Evolutionary conservation across 2,113 vertebrate genomes (phyloP).

Genomic region (Chaetura pelagica): DNA sequence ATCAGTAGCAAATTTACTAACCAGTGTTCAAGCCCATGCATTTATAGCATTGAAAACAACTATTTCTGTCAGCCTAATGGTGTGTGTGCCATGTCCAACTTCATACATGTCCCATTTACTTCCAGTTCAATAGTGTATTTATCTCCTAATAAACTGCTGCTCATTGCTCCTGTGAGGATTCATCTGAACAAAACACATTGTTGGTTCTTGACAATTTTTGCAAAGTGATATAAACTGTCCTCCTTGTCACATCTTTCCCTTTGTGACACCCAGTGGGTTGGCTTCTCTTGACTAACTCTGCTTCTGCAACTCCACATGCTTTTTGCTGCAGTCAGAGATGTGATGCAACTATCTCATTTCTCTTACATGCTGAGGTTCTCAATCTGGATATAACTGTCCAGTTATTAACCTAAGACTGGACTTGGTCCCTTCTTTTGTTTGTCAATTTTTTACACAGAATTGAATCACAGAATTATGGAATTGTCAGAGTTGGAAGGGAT

Average conservation of each 20-base stretch:
- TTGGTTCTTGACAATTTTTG: background rate
- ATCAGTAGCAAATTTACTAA: background rate
- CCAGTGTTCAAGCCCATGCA: background rate
- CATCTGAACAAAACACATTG: background rate
- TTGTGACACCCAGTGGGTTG: conserved; percentile 15
- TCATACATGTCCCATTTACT: background rate
- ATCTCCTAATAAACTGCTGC: background rate
- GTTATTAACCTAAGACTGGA: background rate
- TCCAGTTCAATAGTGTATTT: background rate
- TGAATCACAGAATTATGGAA: too few relatives aligned
- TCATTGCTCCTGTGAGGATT: conserved; percentile 7
- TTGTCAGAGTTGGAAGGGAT: too few relatives aligned
- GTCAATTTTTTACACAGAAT: background rate
- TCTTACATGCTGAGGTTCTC: background rate
- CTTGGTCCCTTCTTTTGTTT: background rate
- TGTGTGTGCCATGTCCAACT: background rate
- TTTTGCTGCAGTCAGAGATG: background rate
- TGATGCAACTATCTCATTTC: background rate
- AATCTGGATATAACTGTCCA: background rate
- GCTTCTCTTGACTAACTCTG: background rate
- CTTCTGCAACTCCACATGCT: background rate
- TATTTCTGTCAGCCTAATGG: background rate
- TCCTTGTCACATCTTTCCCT: conserved; percentile 19
- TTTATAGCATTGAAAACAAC: background rate
- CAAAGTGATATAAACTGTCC: background rate